Conservation (phyloP, 2,797 vertebrate species). For the Carapus acus region DNA sequence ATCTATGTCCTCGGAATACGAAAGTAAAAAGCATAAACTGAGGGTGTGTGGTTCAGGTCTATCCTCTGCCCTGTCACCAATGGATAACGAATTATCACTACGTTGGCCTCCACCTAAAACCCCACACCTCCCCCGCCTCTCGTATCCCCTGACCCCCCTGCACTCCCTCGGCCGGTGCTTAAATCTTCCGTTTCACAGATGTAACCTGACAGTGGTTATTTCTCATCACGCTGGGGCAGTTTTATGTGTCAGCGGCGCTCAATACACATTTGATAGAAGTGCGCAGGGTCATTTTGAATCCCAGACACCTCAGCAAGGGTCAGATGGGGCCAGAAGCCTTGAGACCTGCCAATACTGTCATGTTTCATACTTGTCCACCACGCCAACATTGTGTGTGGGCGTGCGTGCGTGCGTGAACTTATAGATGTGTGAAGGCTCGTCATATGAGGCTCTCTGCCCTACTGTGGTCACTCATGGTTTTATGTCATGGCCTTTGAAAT, state of each 20-base stretch:
- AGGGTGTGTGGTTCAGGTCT: constrained; percentile 16
- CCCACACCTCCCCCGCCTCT: constrained; percentile 16
- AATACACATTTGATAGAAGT: constrained; percentile 72
- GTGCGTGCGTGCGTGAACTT: too few species aligned
- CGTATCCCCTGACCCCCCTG: constrained; percentile 20
- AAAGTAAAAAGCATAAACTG: too few species aligned
- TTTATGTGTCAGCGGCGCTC: constrained; percentile 81
- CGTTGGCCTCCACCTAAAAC: constrained; percentile 21
- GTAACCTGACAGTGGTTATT: constrained; percentile 79
- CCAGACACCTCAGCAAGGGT: constrained; percentile 58
- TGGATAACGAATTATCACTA: constrained; percentile 37
- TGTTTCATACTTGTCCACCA: constrained; percentile 67
- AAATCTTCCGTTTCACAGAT: constrained; percentile 75
- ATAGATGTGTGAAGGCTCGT: neutral
- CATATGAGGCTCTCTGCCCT: constrained; percentile 6
- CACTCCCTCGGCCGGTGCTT: constrained; percentile 57
- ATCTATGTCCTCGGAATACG: too few species aligned
- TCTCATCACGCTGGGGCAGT: constrained; percentile 73
- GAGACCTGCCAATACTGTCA: constrained; percentile 74
- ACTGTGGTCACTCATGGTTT: constrained; percentile 16
- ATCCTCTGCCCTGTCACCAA: constrained; percentile 18
- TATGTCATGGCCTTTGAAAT: constrained; percentile 11
- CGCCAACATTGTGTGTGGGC: constrained; percentile 17
- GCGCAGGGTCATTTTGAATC: constrained; percentile 70
- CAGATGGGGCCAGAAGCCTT: constrained; percentile 49